Conservation (phyloP, 2,797 vertebrate species). For the Sebastolobus alascanus region DNA sequence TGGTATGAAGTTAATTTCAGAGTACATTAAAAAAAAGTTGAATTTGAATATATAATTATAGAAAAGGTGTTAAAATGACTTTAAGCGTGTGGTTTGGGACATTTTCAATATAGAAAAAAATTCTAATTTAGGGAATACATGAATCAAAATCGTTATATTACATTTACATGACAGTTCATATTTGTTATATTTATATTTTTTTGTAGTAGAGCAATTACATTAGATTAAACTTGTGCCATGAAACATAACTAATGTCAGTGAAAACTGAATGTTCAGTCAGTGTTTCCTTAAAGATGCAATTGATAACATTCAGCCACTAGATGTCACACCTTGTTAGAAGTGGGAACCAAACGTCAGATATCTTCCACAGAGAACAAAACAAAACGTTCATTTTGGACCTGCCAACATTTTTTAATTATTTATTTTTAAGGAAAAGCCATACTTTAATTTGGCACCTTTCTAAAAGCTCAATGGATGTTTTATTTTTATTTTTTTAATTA, state of each 20-base stretch:
- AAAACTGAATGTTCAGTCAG: not conserved
- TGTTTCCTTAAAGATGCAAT: not conserved
- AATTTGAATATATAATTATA: not conserved
- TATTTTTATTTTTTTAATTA: too few relatives aligned
- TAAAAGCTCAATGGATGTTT: too few relatives aligned
- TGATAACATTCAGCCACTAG: too few relatives aligned
- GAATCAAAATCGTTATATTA: not conserved
- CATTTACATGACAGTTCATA: too few relatives aligned
- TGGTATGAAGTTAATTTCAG: not conserved
- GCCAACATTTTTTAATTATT: too few relatives aligned
- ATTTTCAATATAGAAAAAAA: not conserved
- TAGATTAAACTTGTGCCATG: not conserved
- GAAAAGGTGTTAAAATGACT: not conserved
- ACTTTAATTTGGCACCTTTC: too few relatives aligned
- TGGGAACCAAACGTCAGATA: too few relatives aligned
- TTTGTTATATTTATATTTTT: conserved; percentile 1
- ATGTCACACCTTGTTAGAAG: too few relatives aligned
- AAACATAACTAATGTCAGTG: not conserved
- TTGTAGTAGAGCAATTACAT: not conserved
- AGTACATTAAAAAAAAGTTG: not conserved
- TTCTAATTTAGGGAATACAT: not conserved
- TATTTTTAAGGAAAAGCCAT: too few relatives aligned
- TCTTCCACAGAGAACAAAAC: too few relatives aligned
- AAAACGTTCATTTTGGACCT: too few relatives aligned
- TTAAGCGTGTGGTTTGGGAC: not conserved